These are phyloP conservation scores for Semnopithecus entellus DNA, from an alignment of 2,113 vertebrate genomes.

Conservation along the genomic window DNA sequence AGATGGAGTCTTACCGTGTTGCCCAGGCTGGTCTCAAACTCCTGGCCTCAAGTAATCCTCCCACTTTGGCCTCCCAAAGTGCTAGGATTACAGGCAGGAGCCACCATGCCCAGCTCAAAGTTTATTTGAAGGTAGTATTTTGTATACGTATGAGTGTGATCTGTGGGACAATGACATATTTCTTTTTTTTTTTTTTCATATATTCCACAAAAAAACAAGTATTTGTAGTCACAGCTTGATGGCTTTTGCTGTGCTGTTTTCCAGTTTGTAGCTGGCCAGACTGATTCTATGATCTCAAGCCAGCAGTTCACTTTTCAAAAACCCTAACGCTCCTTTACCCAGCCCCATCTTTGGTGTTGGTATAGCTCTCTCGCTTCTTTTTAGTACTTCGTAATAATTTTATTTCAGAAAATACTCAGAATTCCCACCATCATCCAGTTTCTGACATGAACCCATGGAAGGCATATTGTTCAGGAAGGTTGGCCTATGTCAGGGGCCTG, in stretches of 20 bases:
- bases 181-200: neutral
- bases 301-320: neutral
- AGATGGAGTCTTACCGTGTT: no score
- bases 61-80: no score
- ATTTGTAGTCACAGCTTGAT: accelerated
- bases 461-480: neutral
- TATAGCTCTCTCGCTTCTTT: accelerated
- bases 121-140: neutral
- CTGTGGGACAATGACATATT: no score
- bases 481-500: neutral
- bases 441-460: neutral
- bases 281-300: neutral
- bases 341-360: accelerated
- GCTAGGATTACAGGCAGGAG: no score
- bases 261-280: accelerated
- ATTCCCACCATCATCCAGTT: neutral
- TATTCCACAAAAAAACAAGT: neutral
- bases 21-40: no score
- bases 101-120: neutral
- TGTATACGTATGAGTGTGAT: accelerated
- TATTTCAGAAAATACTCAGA: neutral
- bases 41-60: no score
- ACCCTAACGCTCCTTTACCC: accelerated
- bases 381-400: accelerated
- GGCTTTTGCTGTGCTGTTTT: neutral